These are phyloP conservation scores for Escarpia spicata DNA, from an alignment of 2,888 invertebrate species.

Conservation along the genomic window DNA sequence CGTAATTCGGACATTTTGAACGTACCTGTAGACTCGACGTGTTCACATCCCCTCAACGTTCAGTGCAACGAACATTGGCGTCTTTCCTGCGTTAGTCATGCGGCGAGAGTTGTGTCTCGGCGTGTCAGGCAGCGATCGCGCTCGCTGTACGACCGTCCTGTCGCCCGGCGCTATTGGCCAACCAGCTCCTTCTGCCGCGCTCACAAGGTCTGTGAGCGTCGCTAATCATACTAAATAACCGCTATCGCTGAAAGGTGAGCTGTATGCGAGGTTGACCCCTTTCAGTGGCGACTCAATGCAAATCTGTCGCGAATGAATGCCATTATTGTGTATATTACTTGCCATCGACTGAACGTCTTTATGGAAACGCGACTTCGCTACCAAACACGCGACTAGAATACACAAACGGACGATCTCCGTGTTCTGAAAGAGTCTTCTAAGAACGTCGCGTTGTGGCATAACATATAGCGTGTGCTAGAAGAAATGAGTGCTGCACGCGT, in stretches of 20 bases:
- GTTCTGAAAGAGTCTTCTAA: background rate
- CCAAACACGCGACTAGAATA: slow-evolving; percentile 8
- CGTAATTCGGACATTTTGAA: background rate
- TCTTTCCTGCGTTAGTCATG: background rate
- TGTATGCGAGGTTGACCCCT: slow-evolving; percentile 16
- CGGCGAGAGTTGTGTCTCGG: background rate
- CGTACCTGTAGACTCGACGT: background rate
- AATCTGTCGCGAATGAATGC: background rate
- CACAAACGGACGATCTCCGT: background rate
- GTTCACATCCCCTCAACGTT: background rate
- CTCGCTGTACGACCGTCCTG: background rate
- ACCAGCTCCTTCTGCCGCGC: background rate
- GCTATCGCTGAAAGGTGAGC: slow-evolving; percentile 16
- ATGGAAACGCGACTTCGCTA: slow-evolving; percentile 1
- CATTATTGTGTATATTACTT: slow-evolving; percentile 4
- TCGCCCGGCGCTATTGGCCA: background rate
- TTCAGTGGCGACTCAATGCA: slow-evolving; percentile 7
- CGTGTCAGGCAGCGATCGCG: background rate
- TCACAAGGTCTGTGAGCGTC: background rate
- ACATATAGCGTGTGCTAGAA: background rate
- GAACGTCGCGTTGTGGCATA: background rate
- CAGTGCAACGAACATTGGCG: background rate
- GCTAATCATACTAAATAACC: slow-evolving; percentile 6
- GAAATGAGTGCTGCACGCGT: background rate
- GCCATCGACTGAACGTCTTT: slow-evolving; percentile 1